Evolutionary conservation across 1,140 invertebrate genomes (phyloP), one percentile per base, ranked within the genome.

Genomic region (Heterodera schachtii): DNA sequence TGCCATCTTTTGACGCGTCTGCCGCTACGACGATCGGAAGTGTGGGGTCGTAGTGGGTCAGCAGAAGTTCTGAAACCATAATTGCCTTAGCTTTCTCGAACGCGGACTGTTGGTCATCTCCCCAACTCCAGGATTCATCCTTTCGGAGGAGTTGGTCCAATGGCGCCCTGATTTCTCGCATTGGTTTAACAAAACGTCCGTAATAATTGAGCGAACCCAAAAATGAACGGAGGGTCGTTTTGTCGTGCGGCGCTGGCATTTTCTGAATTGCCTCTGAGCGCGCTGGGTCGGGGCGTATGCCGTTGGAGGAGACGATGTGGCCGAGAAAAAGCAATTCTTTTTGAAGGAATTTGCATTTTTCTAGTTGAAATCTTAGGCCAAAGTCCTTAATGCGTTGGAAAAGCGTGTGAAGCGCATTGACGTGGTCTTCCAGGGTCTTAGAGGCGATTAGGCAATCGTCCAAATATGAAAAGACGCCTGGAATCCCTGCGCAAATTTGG

Each of bases 1-100:
- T 88, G 9, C 87, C 86, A 41, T 86, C 73, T 41, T 87, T 77
- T 16, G 86, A 88, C 5, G 86, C 86, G 77, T 88, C 86, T 9
- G 86, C 85, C 16, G 86, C 82, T 3, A 87, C 82, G 16, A 87
- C 74, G 47, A 87, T 85, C 19, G 67, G 78, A 9, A 83, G 44
- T 7, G 16, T 1, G 86, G 86, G 85, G 69, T 88, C 60, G 60
- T 80, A 88, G 64, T 87, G 86, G n/a, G 80, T 83, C 47, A 49
- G 81, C 43, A 79, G 46, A 2, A 86, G 57, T 11, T 87, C 83
- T 1, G 85, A 85, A 13, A 49, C 6, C n/a, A 87, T 71, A 11
- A 88, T 73, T 41, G 85, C 21, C 49, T 87, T 87, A 44, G 73
- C 80, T 21, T 80, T 49, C 3, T 84, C 67, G 64, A 88, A 76